These are phyloP conservation scores for Bambusicola thoracicus DNA, from an alignment of 2,113 vertebrate genomes.

Conservation along the genomic window DNA sequence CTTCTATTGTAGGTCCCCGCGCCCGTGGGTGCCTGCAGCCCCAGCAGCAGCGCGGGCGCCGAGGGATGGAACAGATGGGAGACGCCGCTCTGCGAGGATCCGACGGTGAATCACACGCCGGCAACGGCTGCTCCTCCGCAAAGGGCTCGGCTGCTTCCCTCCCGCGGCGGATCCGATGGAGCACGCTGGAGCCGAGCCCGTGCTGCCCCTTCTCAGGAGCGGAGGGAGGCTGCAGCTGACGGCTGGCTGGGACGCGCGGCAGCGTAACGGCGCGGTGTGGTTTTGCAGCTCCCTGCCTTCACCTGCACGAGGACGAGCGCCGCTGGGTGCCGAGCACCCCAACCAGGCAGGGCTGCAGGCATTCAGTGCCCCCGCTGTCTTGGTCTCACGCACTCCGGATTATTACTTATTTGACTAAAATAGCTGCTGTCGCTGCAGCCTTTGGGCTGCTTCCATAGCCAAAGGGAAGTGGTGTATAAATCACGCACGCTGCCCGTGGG, in stretches of 20 bases:
- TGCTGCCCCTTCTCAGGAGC: background rate
- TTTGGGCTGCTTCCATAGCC: background rate
- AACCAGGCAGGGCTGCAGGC: fast-evolving
- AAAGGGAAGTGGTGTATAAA: background rate
- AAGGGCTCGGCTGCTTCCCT: background rate
- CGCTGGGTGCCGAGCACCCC: background rate
- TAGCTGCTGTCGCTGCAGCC: conserved; percentile 24
- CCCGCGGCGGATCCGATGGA: background rate
- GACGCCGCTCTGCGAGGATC: conserved; percentile 2
- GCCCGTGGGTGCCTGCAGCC: background rate
- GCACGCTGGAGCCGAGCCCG: background rate
- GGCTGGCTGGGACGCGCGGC: fast-evolving
- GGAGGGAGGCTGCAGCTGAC: background rate
- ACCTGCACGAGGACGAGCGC: background rate
- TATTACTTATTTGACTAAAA: conserved; percentile 49
- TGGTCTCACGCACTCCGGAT: background rate
- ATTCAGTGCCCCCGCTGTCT: conserved; percentile 6
- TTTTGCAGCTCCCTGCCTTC: background rate
- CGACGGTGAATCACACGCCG: conserved; percentile 12
- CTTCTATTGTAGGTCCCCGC: background rate
- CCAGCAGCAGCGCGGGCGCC: background rate
- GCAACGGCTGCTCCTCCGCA: background rate
- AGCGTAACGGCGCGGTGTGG: fast-evolving
- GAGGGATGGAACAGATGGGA: conserved; percentile 54
- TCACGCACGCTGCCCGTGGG: background rate